phyloP scores from a whole-genome alignment of 1,140 invertebrate species.

The Aplysia californica region DNA sequence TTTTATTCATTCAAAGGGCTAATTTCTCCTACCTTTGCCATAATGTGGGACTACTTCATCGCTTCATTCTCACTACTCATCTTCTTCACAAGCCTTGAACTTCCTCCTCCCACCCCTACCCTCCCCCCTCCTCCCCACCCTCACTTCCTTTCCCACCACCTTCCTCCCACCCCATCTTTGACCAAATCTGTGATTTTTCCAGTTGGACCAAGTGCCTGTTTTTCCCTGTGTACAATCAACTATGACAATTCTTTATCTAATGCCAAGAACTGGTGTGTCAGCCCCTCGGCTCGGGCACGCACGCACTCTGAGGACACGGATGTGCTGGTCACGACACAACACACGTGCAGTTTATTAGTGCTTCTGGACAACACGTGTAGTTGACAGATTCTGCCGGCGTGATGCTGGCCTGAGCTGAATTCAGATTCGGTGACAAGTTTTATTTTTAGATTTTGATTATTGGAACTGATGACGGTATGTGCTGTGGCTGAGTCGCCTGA shows the following conservation, averaged over 20 bases:
- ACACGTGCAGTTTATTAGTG: background rate
- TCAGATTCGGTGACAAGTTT: too few species aligned
- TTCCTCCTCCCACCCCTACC: background rate
- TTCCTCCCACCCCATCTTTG: background rate
- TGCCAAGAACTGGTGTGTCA: background rate
- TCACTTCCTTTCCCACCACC: background rate
- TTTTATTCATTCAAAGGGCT: background rate
- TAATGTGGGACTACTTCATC: too few species aligned
- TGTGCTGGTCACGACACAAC: background rate
- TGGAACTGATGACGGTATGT: too few species aligned
- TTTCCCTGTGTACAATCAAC: background rate
- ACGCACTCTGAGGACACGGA: background rate
- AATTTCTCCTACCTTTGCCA: too few species aligned
- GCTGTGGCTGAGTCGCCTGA: too few species aligned
- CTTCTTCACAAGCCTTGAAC: too few species aligned
- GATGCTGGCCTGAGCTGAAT: too few species aligned
- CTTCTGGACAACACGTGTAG: background rate
- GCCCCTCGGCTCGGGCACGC: too few species aligned
- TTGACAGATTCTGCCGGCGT: background rate
- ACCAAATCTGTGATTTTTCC: constrained; percentile 8
- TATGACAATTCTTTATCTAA: background rate
- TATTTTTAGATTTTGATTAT: too few species aligned
- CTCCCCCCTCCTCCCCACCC: background rate
- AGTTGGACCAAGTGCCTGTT: constrained; percentile 26
- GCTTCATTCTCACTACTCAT: too few species aligned